These are phyloP conservation scores for Tuberolachnus salignus DNA, from an alignment of 2,888 invertebrate species.

Conservation along the genomic window DNA sequence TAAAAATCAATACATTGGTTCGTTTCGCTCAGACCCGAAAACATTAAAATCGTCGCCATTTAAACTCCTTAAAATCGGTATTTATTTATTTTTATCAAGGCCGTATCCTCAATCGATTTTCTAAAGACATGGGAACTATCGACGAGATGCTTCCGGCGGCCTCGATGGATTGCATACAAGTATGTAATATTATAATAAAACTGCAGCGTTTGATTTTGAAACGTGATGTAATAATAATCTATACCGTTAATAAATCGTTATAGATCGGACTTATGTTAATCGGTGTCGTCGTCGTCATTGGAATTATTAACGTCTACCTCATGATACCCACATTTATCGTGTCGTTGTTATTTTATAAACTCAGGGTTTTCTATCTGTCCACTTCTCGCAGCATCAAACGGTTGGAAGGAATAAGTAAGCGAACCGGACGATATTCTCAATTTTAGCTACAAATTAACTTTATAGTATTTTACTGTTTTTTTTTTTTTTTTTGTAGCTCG, in stretches of 20 bases:
- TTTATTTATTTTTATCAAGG: constrained; percentile 62
- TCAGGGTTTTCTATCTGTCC: constrained; percentile 77
- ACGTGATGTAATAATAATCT: neutral
- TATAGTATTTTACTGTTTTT: too few relatives aligned
- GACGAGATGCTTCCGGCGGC: constrained; percentile 70
- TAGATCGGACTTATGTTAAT: constrained; percentile 81
- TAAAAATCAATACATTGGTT: too few relatives aligned
- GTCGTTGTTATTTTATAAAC: constrained; percentile 74
- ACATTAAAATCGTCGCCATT: too few relatives aligned
- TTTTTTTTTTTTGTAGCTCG: constrained; percentile 69
- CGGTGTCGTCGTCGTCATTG: constrained; percentile 77
- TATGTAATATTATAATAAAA: constrained; percentile 22
- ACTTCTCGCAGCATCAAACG: constrained; percentile 83
- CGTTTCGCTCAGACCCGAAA: too few relatives aligned
- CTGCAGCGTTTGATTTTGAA: constrained; percentile 60
- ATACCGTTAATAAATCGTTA: neutral
- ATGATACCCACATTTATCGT: constrained; percentile 75
- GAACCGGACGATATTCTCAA: constrained; percentile 51
- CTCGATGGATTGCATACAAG: constrained; percentile 67
- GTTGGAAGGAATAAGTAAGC: constrained; percentile 81
- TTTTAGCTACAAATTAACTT: too few relatives aligned
- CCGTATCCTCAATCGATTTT: constrained; percentile 83
- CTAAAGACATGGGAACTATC: constrained; percentile 82
- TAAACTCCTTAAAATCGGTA: neutral
- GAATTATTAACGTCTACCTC: constrained; percentile 76